Base-by-base conservation (phyloP, 2,797 vertebrate genomes). In the Poecilia picta region DNA sequence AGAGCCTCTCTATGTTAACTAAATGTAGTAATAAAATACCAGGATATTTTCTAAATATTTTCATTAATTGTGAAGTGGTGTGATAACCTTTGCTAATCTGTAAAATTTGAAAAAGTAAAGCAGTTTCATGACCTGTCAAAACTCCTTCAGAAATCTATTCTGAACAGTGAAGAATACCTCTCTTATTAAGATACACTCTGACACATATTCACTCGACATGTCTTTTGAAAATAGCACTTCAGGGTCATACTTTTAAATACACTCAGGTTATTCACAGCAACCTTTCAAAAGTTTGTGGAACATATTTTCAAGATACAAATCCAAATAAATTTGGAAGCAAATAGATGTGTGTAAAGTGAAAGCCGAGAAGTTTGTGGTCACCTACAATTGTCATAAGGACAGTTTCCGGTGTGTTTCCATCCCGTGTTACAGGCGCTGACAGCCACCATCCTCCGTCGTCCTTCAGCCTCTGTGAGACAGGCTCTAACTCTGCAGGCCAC, bases 401-500 rank as follows among this genome's bases (percentile, higher is more conserved):
- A 20, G 18, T 25, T 23, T 81, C 23, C 23, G 39, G 33, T 57
- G 11, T 70, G 18, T 5, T 25, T 78, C 45, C 1, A 5, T 85
- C 18, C 78, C 25, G 41, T 23, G 3, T 70, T 3, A 16, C 28
- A 95, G 93, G 89, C 71, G 73, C 76, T 31, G 91, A 91, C 31
- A 87, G 88, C 12, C 95, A 95, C 75, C 92, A 89, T 83, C 95
- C 97, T 0, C 81, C 98, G 92, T 97, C 96, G 62, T 95, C 76
- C 25, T 78, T 87, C 36, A 85, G 91, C 85, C 89, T 94, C 12
- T 92, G 91, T 0, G 84, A 95, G 33, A 89, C 83, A 0, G 97
- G 97, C 46, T 79, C 97, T 76, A 94, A 90, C 90, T 84, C 94
- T 57, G 87, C 98, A 49, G 97, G 98, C 85, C 95, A 95, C 83